Evolutionary conservation across 2,888 invertebrate species (phyloP), one percentile per base, ranked within the genome.

Genomic region (Macrophya annulata): DNA sequence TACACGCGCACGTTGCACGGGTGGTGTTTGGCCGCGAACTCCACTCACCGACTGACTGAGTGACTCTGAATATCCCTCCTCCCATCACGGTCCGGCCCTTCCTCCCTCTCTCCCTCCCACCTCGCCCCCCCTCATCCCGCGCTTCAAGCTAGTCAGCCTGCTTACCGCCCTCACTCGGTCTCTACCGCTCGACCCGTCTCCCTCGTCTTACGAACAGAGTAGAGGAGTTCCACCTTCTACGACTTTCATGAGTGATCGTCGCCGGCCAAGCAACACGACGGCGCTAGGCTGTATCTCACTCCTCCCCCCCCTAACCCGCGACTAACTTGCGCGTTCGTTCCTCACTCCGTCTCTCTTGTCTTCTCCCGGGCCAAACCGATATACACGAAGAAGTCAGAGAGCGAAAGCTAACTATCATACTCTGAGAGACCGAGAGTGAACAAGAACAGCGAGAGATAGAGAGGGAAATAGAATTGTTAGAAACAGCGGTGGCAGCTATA

Each of bases 11-110:
- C 81, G 62, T 40, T 81, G 81, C 77, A 51, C 77, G 31, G 43
- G 40, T 62, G 83, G 45, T 68, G 83, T 71, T 83, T 83, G 83
- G 83, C 83, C 83, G 83, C 83, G 83, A 83, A 83, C 83, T 83
- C 83, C 51, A 83, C 83, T 83, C 83, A 83, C 83, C 83, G 83
- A 83, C 83, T 83, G 83, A 83, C 83, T 83, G 83, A 83, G 48
- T 83, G 83, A 83, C 83, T 83, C 83, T 83, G 83, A 83, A 65
- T 68, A 51, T 83, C 83, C 59, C 83, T 83, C 65, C 83, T 81
- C 81, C 81, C n/a, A 25, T 77, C 17, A 55, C 77, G 37, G 10
- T 55, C 77, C 12, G 71, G 31, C 55, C 77, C 77, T 12, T 15
- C 37, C 37, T 25, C 31, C 37, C 68, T 37, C 68, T 37, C 37